Evolutionary conservation across 2,113 vertebrate genomes (phyloP).

Genomic region (Nipponia nippon): DNA sequence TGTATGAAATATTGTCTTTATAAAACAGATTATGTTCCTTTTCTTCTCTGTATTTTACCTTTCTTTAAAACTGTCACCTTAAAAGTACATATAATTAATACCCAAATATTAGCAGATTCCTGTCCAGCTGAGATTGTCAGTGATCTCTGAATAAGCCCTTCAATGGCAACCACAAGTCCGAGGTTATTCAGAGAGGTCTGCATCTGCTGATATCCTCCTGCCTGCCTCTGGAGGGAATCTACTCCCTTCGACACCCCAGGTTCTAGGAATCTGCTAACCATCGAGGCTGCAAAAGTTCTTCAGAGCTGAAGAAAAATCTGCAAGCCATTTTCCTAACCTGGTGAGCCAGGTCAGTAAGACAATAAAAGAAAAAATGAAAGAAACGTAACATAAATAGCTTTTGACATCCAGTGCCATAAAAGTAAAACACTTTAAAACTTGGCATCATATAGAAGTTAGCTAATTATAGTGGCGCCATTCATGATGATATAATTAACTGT

Average conservation of each 20-base stretch:
- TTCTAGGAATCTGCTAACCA: not conserved
- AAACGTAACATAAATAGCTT: conserved; percentile 34
- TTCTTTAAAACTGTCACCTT: not conserved
- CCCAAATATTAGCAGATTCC: not conserved
- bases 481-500: conserved; percentile 71
- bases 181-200: not conserved
- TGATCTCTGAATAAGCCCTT: not conserved
- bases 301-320: conserved; percentile 14
- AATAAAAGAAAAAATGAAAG: conserved; percentile 52
- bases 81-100: not conserved
- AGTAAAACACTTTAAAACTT: conserved; percentile 70
- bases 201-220: not conserved
- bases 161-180: not conserved
- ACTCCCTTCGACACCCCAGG: not conserved
- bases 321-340: conserved; percentile 58
- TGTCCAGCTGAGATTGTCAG: not conserved
- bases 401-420: conserved; percentile 67
- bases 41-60: not conserved
- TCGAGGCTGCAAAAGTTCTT: not conserved
- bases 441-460: conserved; percentile 66
- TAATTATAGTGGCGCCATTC: conserved; percentile 77
- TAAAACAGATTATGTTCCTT: not conserved
- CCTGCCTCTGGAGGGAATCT: not conserved
- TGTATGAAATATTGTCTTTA: not conserved
- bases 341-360: conserved; percentile 24